Evolutionary conservation across 2,888 invertebrate species (phyloP).

Genomic region (Xestia rhomboidea): DNA sequence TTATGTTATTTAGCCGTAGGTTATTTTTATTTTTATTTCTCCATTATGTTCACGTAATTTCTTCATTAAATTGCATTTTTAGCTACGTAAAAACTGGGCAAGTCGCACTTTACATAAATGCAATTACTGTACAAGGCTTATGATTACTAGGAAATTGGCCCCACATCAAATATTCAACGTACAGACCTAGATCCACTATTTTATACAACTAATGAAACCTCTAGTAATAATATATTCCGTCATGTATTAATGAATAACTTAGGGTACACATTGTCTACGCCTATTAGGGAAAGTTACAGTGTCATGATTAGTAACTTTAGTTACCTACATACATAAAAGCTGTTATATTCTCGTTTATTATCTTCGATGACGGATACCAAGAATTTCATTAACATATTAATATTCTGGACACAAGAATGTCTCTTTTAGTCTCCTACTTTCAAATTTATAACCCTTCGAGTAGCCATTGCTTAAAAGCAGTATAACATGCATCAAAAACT

Average conservation of each 20-base stretch:
- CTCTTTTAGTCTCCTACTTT: not conserved
- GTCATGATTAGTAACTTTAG: not conserved
- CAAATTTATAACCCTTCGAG: not conserved
- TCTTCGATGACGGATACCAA: not conserved
- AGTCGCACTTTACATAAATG: constrained; percentile 11
- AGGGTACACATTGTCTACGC: not conserved
- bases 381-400: not conserved
- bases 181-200: constrained; percentile 17
- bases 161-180: constrained; percentile 21
- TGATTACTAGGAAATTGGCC: constrained; percentile 16
- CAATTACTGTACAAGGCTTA: constrained; percentile 26
- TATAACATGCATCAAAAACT: constrained; percentile 13
- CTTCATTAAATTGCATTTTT: constrained; percentile 29
- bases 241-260: constrained; percentile 33
- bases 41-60: constrained; percentile 28
- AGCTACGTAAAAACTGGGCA: not conserved
- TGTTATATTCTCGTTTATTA: not conserved
- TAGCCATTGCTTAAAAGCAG: not conserved
- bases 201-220: constrained; percentile 4
- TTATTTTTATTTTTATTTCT: constrained; percentile 9
- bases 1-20: not conserved
- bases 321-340: not conserved
- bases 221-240: constrained; percentile 11
- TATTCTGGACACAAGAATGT: not conserved
- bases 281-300: constrained; percentile 17